Evolutionary conservation across 2,888 invertebrate species (phyloP), one percentile per base, ranked within the genome.

Genomic region (Argynnis bischoffii): DNA sequence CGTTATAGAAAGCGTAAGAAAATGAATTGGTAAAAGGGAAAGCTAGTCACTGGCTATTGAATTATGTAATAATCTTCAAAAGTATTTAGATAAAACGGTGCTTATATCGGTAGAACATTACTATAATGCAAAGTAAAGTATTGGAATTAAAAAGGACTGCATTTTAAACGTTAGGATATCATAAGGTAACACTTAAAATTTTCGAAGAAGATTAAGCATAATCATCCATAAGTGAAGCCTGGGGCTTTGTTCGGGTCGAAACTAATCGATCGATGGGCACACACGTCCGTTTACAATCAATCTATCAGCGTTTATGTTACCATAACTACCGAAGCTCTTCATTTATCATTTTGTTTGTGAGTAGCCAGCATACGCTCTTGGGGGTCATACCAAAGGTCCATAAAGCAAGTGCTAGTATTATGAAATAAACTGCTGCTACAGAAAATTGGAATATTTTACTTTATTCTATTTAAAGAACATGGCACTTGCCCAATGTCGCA

Each of bases 321-420:
- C 84, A 82, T 85, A 90, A 91, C 92, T 91, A 89, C 89, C 86
- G 89, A 87, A 84, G 85, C 84, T 87, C 84, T 87, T 83, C 88
- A 92, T 92, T 92, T 90, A 92, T 92, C 92, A 92, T 91, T 88
- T 87, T 86, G 87, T 90, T 89, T 87, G 87, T 89, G 88, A 83
- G 89, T 89, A 90, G 89, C 86, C 78, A 78, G 74, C 82, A 77
- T 70, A 77, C 86, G 82, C 88, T 84, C 86, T 88, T 86, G 86
- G 87, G 88, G 90, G 89, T 87, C 89, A 89, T 78, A 78, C 71
- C 77, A 78, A 78, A 83, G 80, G 56, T 65, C 53, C 79, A 77
- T 72, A 74, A 35, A 85, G 84, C 81, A 85, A 86, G 86, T 82
- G 79, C 83, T 79, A 78, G 72, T 75, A 75, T 76, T 81, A 85